A percentile compares a stretch with the other conserved stretches of the same genome.
These are phyloP conservation scores for Sebastes matsubarae DNA, from an alignment of 2,797 vertebrate genomes.

Conservation along the genomic window DNA sequence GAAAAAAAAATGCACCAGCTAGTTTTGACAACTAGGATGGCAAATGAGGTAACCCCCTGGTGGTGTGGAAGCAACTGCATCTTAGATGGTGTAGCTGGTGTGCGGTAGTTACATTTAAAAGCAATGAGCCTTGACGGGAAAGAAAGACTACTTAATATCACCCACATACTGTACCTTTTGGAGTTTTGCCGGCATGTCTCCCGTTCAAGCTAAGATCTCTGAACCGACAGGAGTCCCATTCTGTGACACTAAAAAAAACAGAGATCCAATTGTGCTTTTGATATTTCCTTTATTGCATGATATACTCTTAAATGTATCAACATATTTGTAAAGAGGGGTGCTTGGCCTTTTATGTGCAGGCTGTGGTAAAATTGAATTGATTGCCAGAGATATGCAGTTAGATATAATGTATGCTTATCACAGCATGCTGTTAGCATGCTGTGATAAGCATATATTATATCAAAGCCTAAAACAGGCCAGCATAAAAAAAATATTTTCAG, in stretches of 20 bases:
- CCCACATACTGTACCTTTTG: neutral
- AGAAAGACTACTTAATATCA: neutral
- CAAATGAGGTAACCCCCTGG: neutral
- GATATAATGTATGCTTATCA: too few relatives aligned
- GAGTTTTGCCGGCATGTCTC: neutral
- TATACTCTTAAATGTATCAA: neutral
- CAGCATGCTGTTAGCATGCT: neutral
- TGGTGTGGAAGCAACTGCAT: neutral
- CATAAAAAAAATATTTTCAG: neutral
- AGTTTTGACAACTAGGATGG: neutral
- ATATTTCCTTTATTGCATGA: neutral
- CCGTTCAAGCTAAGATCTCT: neutral
- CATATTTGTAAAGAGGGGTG: neutral
- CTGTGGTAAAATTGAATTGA: neutral
- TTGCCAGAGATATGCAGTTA: neutral
- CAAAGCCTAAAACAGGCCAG: neutral
- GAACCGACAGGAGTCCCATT: neutral
- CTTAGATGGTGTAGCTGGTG: neutral
- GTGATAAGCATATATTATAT: neutral
- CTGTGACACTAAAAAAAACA: neutral
- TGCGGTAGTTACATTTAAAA: slow-evolving; percentile 1
- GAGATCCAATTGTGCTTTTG: neutral
- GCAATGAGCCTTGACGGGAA: neutral
- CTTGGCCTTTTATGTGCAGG: neutral
- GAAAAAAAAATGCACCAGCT: neutral